Evolutionary conservation across 2,888 invertebrate species (phyloP).

Genomic region (Podotricha telesiphe): DNA sequence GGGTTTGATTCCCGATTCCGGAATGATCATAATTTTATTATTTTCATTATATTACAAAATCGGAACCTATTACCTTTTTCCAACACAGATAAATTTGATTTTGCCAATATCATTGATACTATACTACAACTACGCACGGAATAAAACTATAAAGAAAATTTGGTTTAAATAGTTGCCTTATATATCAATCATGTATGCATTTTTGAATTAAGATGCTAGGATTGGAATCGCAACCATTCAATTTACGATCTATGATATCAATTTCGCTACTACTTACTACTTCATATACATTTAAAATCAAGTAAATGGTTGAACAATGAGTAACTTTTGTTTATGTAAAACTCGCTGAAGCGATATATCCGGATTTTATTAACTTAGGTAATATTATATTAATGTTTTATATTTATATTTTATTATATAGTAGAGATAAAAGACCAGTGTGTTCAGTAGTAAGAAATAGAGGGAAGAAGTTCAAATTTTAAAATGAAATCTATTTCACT

Average conservation of each 20-base stretch:
- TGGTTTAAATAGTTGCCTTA: too few species aligned
- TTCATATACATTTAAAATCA: neutral
- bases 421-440: neutral
- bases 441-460: neutral
- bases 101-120: too few species aligned
- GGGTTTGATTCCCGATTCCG: too few species aligned
- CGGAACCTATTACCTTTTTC: too few species aligned
- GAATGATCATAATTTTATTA: too few species aligned
- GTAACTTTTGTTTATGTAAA: slow-evolving; percentile 8
- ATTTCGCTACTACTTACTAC: neutral
- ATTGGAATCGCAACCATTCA: too few species aligned
- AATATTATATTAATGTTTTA: slow-evolving; percentile 8
- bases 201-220: too few species aligned
- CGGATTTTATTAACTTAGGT: slow-evolving; percentile 6
- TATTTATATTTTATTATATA: slow-evolving; percentile 15
- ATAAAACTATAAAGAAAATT: too few species aligned
- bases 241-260: neutral
- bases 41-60: too few species aligned
- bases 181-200: too few species aligned
- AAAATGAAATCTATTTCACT: neutral
- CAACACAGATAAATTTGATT: too few species aligned
- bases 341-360: slow-evolving; percentile 20
- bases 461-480: neutral
- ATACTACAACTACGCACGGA: too few species aligned
- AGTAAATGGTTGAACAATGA: neutral